Evolutionary conservation across 1,140 invertebrate species (phyloP).

Genomic region (Rhagoletis pomonella): DNA sequence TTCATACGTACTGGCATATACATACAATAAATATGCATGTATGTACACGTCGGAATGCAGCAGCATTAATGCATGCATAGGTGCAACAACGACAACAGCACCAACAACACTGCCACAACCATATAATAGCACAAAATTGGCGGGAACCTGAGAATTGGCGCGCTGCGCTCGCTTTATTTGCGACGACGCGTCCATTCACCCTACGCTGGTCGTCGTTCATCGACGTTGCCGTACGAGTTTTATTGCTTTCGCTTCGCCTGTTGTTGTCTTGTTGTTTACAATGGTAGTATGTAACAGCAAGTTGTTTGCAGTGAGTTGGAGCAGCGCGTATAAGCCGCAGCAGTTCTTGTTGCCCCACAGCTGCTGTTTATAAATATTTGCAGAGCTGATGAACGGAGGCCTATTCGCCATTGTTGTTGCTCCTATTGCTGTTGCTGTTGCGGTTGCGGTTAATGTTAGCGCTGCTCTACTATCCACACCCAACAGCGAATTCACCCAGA

Average conservation of each 20-base stretch:
- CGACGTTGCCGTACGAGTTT: background rate
- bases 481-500: background rate
- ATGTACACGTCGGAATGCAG: background rate
- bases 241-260: background rate
- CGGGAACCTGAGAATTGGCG: conserved; percentile 46
- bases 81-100: background rate
- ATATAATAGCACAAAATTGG: conserved; percentile 51
- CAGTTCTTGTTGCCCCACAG: conserved; percentile 13
- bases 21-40: background rate
- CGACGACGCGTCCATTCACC: conserved; percentile 25
- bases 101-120: background rate
- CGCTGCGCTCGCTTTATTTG: background rate
- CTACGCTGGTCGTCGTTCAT: background rate
- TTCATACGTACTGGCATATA: background rate
- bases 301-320: background rate
- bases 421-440: background rate
- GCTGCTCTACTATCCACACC: background rate
- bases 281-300: background rate
- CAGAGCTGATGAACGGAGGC: background rate
- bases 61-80: background rate
- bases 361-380: conserved; percentile 45
- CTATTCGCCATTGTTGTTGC: background rate
- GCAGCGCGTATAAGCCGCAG: background rate
- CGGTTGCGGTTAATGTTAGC: background rate
- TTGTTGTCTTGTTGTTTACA: background rate